phyloP scores from a whole-genome alignment of 2,888 invertebrate genomes.

The Eumacrocentrus americanus region DNA sequence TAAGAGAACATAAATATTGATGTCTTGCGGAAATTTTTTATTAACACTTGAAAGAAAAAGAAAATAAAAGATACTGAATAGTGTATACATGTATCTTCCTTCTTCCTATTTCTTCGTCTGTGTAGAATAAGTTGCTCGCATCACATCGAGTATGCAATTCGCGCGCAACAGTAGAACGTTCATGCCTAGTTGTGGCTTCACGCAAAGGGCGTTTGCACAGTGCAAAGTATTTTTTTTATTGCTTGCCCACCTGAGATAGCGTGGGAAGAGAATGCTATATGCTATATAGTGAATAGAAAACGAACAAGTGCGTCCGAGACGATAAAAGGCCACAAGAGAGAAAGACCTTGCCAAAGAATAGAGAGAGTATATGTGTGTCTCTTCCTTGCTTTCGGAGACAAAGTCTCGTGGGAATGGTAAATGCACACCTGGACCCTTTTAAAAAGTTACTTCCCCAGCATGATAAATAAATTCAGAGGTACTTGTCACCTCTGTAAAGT shows the following conservation, averaged over 20 bases:
- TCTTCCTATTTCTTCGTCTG: not conserved
- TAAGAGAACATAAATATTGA: too few relatives aligned
- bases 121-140: not conserved
- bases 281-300: conserved; percentile 20
- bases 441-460: not conserved
- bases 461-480: too few relatives aligned
- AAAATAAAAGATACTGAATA: too few relatives aligned
- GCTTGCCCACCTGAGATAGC: conserved; percentile 17
- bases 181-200: conserved; percentile 22
- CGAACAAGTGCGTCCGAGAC: conserved; percentile 3
- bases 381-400: conserved; percentile 15
- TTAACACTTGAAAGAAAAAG: too few relatives aligned
- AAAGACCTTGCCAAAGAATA: conserved; percentile 11
- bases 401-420: conserved; percentile 29
- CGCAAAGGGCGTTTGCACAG: conserved; percentile 29
- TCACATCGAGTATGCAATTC: conserved; percentile 25
- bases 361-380: conserved; percentile 9
- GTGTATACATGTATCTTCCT: not conserved
- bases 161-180: conserved; percentile 14
- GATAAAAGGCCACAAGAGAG: conserved; percentile 16
- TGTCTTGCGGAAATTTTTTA: too few relatives aligned
- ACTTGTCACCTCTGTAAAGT: too few relatives aligned
- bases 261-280: conserved; percentile 29
- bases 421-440: conserved; percentile 6
- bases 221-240: conserved; percentile 27